phyloP scores from a whole-genome alignment of 2,888 invertebrate genomes.

The Danaus chrysippus region DNA sequence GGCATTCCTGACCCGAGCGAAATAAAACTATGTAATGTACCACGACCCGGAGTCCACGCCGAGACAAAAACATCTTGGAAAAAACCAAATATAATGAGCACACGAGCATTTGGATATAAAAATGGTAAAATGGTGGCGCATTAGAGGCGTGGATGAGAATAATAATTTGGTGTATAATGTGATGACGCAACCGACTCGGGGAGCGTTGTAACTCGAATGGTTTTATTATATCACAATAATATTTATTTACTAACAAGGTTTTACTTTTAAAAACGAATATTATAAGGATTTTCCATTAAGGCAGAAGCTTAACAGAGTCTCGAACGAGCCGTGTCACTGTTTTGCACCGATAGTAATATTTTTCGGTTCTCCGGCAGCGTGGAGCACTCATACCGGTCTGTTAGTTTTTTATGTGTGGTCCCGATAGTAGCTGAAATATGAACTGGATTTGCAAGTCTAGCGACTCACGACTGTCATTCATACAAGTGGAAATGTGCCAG shows the following conservation, averaged over 20 bases:
- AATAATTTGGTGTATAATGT: slow-evolving; percentile 1
- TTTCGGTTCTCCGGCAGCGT: slow-evolving; percentile 1
- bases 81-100: slow-evolving; percentile 25
- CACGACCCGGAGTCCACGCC: slow-evolving; percentile 5
- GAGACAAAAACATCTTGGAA: slow-evolving; percentile 22
- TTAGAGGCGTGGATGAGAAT: slow-evolving; percentile 6
- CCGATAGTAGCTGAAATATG: slow-evolving; percentile 35
- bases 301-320: no score
- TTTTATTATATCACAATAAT: not conserved
- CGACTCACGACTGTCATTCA: slow-evolving; percentile 28
- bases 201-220: not conserved
- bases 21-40: slow-evolving; percentile 1
- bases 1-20: not conserved
- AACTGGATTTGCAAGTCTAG: slow-evolving; percentile 35
- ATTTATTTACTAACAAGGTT: no score
- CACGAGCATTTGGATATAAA: slow-evolving; percentile 8
- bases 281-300: no score
- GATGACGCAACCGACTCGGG: not conserved
- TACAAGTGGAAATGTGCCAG: slow-evolving; percentile 33
- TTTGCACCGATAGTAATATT: not conserved
- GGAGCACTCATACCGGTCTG: slow-evolving; percentile 13
- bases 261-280: no score
- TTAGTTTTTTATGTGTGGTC: slow-evolving; percentile 30
- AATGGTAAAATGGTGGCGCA: not conserved
- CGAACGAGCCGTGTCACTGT: no score